Percentiles rank a stretch among this genome's conserved stretches.
These are phyloP conservation scores for Subacronicta megacephala DNA, from an alignment of 2,888 invertebrate genomes.

Conservation along the genomic window DNA sequence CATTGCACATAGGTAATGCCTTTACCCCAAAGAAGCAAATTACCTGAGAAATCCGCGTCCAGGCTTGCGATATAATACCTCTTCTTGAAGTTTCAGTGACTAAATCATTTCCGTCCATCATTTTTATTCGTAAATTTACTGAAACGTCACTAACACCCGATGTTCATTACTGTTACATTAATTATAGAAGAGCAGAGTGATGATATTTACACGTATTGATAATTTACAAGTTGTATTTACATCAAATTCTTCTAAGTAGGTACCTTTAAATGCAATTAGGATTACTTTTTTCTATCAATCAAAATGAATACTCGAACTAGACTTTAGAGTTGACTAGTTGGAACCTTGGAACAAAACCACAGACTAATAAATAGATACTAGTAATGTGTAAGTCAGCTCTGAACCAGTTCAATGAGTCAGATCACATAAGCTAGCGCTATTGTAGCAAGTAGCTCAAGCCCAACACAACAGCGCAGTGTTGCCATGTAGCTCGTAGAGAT, in stretches of 20 bases:
- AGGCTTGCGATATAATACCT: slow-evolving; percentile 91
- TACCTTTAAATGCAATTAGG: slow-evolving; percentile 9
- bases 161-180: slow-evolving; percentile 62
- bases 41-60: slow-evolving; percentile 92
- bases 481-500: no score
- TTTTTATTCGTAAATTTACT: slow-evolving; percentile 69
- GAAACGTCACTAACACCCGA: slow-evolving; percentile 51
- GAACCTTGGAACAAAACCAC: no score
- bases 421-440: no score
- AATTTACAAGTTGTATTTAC: slow-evolving; percentile 51
- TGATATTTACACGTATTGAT: slow-evolving; percentile 50
- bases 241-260: slow-evolving; percentile 43
- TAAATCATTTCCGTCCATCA: slow-evolving; percentile 93
- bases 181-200: slow-evolving; percentile 20
- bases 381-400: no score
- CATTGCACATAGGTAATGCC: not conserved
- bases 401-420: no score
- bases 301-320: slow-evolving; percentile 33
- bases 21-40: slow-evolving; percentile 33
- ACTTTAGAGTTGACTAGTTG: no score
- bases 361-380: no score
- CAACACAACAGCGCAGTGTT: no score
- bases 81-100: slow-evolving; percentile 89
- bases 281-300: slow-evolving; percentile 30
- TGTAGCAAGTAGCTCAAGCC: no score